Evolutionary conservation across 2,888 invertebrate species (phyloP), one percentile per base, ranked within the genome.

Genomic region (Candidula unifasciata): DNA sequence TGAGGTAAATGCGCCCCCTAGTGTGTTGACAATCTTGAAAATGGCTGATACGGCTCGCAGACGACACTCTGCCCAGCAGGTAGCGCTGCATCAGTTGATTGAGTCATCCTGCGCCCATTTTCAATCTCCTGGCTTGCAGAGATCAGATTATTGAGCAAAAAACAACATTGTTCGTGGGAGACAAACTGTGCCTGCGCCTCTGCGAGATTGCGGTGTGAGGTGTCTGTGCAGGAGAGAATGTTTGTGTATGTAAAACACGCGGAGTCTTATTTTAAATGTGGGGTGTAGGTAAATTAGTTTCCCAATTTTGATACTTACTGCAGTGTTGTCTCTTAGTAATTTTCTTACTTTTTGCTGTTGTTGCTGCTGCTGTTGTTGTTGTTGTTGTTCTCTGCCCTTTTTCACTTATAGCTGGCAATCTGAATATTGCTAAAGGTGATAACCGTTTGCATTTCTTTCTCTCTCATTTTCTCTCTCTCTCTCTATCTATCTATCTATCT

Each of bases 31-130:
- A 74, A 74, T 54, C 24, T 74, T 74, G 54, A 54, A 74, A 74
- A 52, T 54, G 54, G 74, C 54, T 54, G 54, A 74, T 74, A 54
- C 74, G 30, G 30, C 74, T 74, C 54, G 54, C 54, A 54, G 30
- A 74, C 27, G 74, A 74, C 74, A 54, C 54, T 33, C n/a, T 57
- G 74, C 74, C 54, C 74, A 54, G 54, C 54, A 74, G 74, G 74
- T 52, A 16, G 10, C 74, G 16, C 27, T 52, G 52, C 54, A 74
- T 74, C 54, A 54, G 24, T 30, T 30, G 27, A 30, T 16, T 52
- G 54, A 21, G 30, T 2, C 74, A 30, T 52, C 52, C 74, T 30
- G 54, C 54, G 2, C 30, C 30, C 30, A 52, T 54, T 74, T 74
- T 74, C 2, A 54, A 18, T 21, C 21, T 74, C 54, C 30, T 54